Base-by-base conservation (phyloP, 1,140 invertebrate species). In the Philopotamus ludificatus region DNA sequence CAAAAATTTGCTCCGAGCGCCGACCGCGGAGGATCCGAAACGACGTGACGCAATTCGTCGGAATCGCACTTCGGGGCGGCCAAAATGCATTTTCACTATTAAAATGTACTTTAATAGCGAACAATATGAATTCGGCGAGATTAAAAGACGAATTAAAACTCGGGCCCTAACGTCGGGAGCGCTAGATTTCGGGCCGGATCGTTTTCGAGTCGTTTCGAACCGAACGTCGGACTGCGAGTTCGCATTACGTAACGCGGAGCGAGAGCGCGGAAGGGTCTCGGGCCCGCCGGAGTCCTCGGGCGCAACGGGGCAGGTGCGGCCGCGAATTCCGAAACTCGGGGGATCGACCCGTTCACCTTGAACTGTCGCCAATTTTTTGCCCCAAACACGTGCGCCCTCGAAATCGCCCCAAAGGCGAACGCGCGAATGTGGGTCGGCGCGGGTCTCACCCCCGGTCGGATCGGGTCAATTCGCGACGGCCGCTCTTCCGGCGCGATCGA, bases 321-420 rank as follows among this genome's bases (percentile, higher is more conserved):
- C 51, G 51, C 25, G n/a, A 18, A 44, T 54, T n/a, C n/a, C n/a
- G n/a, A n/a, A n/a, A n/a, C n/a, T n/a, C 41, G 21, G 55, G 51
- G 49, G 44, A 20, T 26, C 26, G 42, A 21, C 66, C 57, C 16
- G 66, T 60, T 68, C 62, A 64, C 66, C 66, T 68, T 68, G 66
- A 68, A 68, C 66, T 68, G 66, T 68, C 66, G 66, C 66, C 49
- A 62, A 64, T 68, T 68, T 68, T 64, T 68, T 64, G 49, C 55
- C 41, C 25, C 53, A 55, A 47, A 68, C 66, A 68, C 66, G 66
- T 68, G 66, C 61, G 66, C 61, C 66, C 66, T 68, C 61, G 62
- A 68, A 68, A 61, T 16, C 54, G 62, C 55, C 51, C 51, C 50
- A 62, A 68, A 68, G 66, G 66, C 65, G 61, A 68, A 61, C 42